Evolutionary conservation across 2,113 vertebrate species (phyloP).

Genomic region (Salvelinus fontinalis): DNA sequence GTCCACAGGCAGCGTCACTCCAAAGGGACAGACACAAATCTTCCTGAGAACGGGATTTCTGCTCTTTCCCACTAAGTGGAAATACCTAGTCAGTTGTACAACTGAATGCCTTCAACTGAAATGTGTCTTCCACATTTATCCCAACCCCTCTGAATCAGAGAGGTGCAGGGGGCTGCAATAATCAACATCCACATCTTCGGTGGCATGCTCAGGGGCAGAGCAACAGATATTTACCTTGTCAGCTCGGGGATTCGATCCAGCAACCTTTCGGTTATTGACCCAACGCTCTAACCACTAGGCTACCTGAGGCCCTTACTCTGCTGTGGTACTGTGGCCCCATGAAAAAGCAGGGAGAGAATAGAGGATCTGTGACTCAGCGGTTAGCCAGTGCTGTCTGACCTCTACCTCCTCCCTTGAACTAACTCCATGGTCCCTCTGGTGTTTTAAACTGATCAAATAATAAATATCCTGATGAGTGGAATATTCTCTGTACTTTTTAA

Average conservation of each 20-base stretch:
- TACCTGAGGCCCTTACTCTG: slow-evolving; percentile 66
- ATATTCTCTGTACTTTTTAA: slow-evolving; percentile 11
- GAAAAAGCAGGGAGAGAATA: slow-evolving; percentile 34
- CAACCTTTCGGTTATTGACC: too few relatives aligned
- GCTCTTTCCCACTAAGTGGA: slow-evolving; percentile 62
- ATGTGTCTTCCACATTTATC: too few relatives aligned
- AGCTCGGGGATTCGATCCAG: too few relatives aligned
- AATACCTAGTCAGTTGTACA: too few relatives aligned
- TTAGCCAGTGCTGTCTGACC: slow-evolving; percentile 55
- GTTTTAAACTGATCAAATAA: slow-evolving; percentile 30
- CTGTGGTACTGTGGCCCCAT: slow-evolving; percentile 51
- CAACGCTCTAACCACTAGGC: too few relatives aligned
- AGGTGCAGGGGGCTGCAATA: too few relatives aligned
- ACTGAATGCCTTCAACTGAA: too few relatives aligned
- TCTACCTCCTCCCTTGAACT: slow-evolving; percentile 40
- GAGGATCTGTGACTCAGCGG: slow-evolving; percentile 16
- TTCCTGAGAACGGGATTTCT: slow-evolving; percentile 79
- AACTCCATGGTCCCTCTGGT: slow-evolving; percentile 49
- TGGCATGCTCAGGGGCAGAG: too few relatives aligned
- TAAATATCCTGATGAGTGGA: slow-evolving; percentile 23
- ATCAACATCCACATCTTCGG: too few relatives aligned
- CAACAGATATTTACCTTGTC: too few relatives aligned
- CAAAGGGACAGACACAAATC: slow-evolving; percentile 78
- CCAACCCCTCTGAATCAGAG: too few relatives aligned
- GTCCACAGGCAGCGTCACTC: slow-evolving; percentile 42